Evolutionary conservation across 2,888 invertebrate species (phyloP).

Genomic region (Crocallis elinguaria): DNA sequence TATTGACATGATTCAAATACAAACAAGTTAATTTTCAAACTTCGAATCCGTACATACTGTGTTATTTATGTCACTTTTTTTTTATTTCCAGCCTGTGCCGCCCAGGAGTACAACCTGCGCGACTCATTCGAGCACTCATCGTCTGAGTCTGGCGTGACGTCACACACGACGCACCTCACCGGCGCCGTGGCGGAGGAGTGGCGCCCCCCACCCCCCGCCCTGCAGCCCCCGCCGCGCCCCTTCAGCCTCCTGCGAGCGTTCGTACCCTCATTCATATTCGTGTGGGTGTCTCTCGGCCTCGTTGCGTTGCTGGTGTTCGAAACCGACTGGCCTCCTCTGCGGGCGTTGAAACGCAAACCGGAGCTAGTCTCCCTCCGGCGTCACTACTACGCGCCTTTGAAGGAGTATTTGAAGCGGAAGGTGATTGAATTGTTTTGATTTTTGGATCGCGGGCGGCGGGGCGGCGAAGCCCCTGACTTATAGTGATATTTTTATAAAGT

Average conservation of each 20-base stretch:
- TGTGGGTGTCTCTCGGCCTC: slow-evolving; percentile 87
- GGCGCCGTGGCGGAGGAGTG: slow-evolving; percentile 45
- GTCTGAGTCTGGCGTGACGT: slow-evolving; percentile 88
- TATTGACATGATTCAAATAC: no score
- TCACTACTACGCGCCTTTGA: slow-evolving; percentile 93
- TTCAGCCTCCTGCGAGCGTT: slow-evolving; percentile 84
- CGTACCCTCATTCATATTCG: slow-evolving; percentile 91
- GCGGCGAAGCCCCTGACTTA: slow-evolving; percentile 2
- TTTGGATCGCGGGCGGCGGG: slow-evolving; percentile 41
- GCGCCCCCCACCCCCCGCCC: slow-evolving; percentile 73
- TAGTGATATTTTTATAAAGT: slow-evolving; percentile 28
- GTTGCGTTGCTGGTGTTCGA: slow-evolving; percentile 90
- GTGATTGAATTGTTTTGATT: slow-evolving; percentile 86
- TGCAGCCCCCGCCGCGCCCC: slow-evolving; percentile 52
- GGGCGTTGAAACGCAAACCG: slow-evolving; percentile 88
- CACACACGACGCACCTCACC: slow-evolving; percentile 72
- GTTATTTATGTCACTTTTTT: neutral
- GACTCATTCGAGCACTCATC: slow-evolving; percentile 91
- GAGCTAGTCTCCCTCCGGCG: slow-evolving; percentile 90
- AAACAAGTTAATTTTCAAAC: no score
- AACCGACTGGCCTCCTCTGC: slow-evolving; percentile 90
- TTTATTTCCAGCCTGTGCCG: slow-evolving; percentile 51
- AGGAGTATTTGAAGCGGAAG: slow-evolving; percentile 89
- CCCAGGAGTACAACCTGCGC: slow-evolving; percentile 87
- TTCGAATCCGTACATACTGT: no score